A percentile compares a stretch with the other conserved stretches of the same genome.
phyloP scores from a whole-genome alignment of 2,797 vertebrate genomes.

The Liasis olivaceus region DNA sequence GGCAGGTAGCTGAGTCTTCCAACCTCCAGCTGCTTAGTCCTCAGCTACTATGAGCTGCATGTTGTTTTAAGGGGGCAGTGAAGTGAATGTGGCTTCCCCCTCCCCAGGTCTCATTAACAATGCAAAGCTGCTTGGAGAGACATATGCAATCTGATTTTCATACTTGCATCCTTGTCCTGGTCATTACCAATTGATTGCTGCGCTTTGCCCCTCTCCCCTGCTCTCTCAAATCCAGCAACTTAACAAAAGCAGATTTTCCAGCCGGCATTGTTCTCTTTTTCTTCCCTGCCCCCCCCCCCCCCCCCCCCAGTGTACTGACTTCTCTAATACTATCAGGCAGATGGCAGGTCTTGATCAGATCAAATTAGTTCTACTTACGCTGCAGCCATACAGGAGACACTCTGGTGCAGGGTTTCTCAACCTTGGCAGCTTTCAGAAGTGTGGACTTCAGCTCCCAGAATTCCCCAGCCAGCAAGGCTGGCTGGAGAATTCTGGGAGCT shows the following conservation, averaged over 20 bases:
- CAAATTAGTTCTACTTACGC: fast-evolving
- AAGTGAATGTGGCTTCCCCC: too few species aligned
- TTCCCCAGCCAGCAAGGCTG: too few species aligned
- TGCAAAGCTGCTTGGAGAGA: too few species aligned
- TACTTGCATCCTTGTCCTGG: not conserved
- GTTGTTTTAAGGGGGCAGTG: not conserved
- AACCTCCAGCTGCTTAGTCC: not conserved
- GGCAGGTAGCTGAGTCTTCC: not conserved
- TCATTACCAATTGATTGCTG: not conserved
- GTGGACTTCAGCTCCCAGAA: too few species aligned
- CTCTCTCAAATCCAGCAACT: not conserved
- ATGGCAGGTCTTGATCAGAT: fast-evolving
- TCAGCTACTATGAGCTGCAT: not conserved
- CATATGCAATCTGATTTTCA: not conserved
- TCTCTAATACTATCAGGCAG: not conserved
- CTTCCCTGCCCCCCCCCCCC: not conserved
- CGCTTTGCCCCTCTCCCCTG: too few species aligned
- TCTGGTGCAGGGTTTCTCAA: not conserved
- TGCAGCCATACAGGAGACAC: fast-evolving
- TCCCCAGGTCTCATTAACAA: not conserved
- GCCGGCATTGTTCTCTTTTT: not conserved
- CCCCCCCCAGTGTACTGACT: fast-evolving
- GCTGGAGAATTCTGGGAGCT: too few species aligned
- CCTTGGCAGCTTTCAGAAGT: too few species aligned
- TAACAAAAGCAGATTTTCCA: fast-evolving